phyloP scores from a whole-genome alignment of 2,888 invertebrate genomes.

The Amblyjoppa proteus region DNA sequence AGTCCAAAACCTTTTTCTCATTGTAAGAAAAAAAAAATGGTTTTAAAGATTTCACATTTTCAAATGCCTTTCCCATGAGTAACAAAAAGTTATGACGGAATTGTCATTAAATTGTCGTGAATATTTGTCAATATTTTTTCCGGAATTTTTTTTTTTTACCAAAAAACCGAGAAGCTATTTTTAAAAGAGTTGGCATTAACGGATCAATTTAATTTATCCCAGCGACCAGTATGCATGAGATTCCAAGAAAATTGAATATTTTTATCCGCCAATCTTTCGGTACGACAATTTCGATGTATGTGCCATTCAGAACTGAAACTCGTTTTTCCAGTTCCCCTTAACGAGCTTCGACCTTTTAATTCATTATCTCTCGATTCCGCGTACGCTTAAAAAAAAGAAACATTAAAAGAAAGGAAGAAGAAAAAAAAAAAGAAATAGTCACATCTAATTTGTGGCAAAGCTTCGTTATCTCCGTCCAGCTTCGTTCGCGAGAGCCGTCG shows the following conservation, averaged over 20 bases:
- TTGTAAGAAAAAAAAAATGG: too few relatives aligned
- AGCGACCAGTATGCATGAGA: not conserved
- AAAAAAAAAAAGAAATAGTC: not conserved
- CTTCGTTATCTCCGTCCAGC: constrained; percentile 51
- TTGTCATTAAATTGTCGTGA: too few relatives aligned
- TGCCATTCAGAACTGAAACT: constrained; percentile 22
- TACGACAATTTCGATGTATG: not conserved
- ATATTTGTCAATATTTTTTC: not conserved
- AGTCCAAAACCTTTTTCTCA: too few relatives aligned
- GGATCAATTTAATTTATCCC: not conserved
- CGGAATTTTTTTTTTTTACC: not conserved
- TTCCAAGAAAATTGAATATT: not conserved
- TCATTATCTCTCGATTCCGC: constrained; percentile 59
- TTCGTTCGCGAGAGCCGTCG: constrained; percentile 18
- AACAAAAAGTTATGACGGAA: not conserved
- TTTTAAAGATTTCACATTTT: not conserved
- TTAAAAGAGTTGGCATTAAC: not conserved
- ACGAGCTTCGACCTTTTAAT: constrained; percentile 60
- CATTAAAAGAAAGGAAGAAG: too few relatives aligned
- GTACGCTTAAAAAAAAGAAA: constrained; percentile 25
- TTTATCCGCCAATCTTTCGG: not conserved
- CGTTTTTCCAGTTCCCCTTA: constrained; percentile 50
- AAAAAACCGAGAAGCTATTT: not conserved
- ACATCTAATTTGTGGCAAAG: constrained; percentile 61
- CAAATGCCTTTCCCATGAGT: not conserved